Percentiles rank a stretch among this genome's conserved stretches.
These are phyloP conservation scores for Rattus rattus DNA, from an alignment of 2,113 vertebrate species.

Conservation along the genomic window DNA sequence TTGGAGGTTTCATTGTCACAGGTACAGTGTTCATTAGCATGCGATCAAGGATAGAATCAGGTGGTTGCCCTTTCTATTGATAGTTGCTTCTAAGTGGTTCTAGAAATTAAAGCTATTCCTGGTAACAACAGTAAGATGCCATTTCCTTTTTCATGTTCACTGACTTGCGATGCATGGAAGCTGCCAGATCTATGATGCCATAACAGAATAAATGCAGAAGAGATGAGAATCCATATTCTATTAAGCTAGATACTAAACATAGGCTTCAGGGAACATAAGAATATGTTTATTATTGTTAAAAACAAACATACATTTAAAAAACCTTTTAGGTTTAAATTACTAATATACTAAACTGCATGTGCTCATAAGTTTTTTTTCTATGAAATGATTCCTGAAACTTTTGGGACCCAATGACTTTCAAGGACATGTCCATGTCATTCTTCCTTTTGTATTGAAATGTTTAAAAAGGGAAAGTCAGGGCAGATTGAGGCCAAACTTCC, in stretches of 20 bases:
- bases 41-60: neutral
- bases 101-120: neutral
- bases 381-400: neutral
- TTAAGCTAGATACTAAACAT: neutral
- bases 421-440: neutral
- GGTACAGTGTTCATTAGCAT: neutral
- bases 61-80: neutral
- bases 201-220: neutral
- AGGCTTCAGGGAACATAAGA: neutral
- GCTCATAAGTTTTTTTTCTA: neutral
- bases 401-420: neutral
- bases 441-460: neutral
- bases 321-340: neutral
- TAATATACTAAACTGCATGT: neutral
- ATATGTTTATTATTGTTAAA: neutral
- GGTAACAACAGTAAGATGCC: neutral
- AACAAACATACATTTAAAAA: neutral
- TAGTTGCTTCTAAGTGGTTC: neutral
- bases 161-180: neutral
- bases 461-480: no score
- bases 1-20: neutral
- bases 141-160: neutral
- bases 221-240: neutral
- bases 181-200: neutral
- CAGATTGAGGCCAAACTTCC: no score